Evolutionary conservation across 2,888 invertebrate genomes (phyloP).

Genomic region (Cheilosia pagana): DNA sequence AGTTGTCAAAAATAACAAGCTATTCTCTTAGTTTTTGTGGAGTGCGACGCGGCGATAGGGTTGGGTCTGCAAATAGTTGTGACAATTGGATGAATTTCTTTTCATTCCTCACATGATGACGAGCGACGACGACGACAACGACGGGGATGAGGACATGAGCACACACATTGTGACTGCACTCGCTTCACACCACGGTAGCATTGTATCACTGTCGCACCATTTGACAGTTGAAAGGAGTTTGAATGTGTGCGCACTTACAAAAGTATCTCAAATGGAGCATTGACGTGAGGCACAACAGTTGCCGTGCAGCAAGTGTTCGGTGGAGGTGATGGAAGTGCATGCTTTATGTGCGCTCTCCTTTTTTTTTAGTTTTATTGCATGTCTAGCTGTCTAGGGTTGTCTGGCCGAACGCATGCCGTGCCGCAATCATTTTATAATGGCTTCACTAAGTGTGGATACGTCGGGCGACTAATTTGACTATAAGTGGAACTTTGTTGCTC

Average conservation of each 20-base stretch:
- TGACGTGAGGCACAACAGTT: slow-evolving; percentile 61
- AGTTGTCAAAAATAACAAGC: slow-evolving; percentile 73
- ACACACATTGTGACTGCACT: slow-evolving; percentile 22
- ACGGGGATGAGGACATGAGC: slow-evolving; percentile 11
- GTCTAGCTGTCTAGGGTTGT: slow-evolving; percentile 63
- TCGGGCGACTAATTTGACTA: slow-evolving; percentile 58
- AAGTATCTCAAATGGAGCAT: slow-evolving; percentile 59
- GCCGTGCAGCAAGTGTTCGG: slow-evolving; percentile 50
- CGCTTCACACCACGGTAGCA: slow-evolving; percentile 6
- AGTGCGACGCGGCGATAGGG: slow-evolving; percentile 6
- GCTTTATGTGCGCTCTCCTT: slow-evolving; percentile 27
- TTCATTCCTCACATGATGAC: slow-evolving; percentile 66
- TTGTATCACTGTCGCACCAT: slow-evolving; percentile 28
- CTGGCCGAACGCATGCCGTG: slow-evolving; percentile 62
- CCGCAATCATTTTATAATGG: slow-evolving; percentile 69
- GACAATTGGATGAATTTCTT: slow-evolving; percentile 72
- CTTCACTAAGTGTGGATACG: slow-evolving; percentile 63
- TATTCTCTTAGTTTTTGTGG: slow-evolving; percentile 42
- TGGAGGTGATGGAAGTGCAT: slow-evolving; percentile 49
- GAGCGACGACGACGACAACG: slow-evolving; percentile 26
- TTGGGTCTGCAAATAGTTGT: slow-evolving; percentile 67
- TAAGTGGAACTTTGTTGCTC: slow-evolving; percentile 54
- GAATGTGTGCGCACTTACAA: slow-evolving; percentile 2
- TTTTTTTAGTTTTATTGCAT: slow-evolving; percentile 59
- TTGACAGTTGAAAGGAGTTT: slow-evolving; percentile 22